Evolutionary conservation across 2,113 vertebrate genomes (phyloP), one percentile per base, ranked within the genome.

Genomic region (Tamias sibiricus): DNA sequence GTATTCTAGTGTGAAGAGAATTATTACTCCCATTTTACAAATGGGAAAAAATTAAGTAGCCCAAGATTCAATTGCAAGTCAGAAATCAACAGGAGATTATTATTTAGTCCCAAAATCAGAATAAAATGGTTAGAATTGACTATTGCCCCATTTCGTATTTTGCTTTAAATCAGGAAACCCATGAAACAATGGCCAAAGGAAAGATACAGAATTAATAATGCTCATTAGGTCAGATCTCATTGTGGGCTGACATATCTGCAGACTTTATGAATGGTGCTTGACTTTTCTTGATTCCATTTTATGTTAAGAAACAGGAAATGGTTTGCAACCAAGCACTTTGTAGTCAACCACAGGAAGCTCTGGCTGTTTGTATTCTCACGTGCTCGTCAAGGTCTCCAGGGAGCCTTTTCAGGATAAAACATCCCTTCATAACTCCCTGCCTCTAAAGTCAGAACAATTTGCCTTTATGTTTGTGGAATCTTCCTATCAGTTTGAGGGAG

Each of bases 401-500:
- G 96, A 97, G 68, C 89, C 49, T 17, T 96, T 93, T 84, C 52
- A 76, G 91, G 52, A 90, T 96, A 88, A 96, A 96, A 84, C 76
- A 96, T 80, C 69, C 59, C 93, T 95, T 96, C 91, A 57, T 94
- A 95, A 94, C 75, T 90, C 95, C 64, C 44, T 79, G 72, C 19
- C 89, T 95, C 71, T 83, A 93, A 71, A 96, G 87, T 37, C 76
- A 89, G 91, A 96, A 80, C 91, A 92, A 87, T 95, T 97, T 95
- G 89, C 83, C 87, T 84, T 96, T 96, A 91, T 97, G 88, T 79
- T 93, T 95, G 94, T 93, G 83, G 84, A 84, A 94, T 97, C 93
- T 89, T 97, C 84, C 79, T 87, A 71, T 95, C 87, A 52, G 91
- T 94, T 42, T 91, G 91, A 90, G 80, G 81, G 40, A 94, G 47